These are phyloP conservation scores for Arenaria interpres DNA, from an alignment of 2,113 vertebrate species.

Conservation along the genomic window DNA sequence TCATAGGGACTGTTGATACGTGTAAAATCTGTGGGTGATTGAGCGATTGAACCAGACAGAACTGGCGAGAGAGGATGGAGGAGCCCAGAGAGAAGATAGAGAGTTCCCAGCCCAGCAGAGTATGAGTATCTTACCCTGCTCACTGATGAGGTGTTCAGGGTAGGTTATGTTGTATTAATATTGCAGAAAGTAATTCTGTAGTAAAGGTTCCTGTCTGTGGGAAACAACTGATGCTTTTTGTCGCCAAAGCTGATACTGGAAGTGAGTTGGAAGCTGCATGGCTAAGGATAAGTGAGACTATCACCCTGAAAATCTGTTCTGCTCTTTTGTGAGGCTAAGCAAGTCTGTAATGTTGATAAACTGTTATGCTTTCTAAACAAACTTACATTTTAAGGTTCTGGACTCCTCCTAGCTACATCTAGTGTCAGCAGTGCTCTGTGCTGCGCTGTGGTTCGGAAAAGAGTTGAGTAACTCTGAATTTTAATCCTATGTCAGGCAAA, in stretches of 20 bases:
- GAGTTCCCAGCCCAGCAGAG: neutral
- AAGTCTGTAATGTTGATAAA: neutral
- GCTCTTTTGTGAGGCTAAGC: neutral
- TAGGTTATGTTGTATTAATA: neutral
- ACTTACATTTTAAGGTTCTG: neutral
- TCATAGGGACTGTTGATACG: neutral
- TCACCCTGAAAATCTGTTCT: neutral
- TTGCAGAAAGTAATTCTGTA: neutral
- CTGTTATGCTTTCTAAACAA: neutral
- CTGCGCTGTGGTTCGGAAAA: neutral
- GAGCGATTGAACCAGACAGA: neutral
- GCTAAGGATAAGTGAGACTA: neutral
- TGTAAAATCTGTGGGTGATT: neutral
- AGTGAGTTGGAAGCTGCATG: neutral
- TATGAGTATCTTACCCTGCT: neutral
- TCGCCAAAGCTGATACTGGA: neutral
- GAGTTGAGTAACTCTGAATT: neutral
- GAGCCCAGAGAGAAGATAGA: neutral
- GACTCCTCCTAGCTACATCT: neutral
- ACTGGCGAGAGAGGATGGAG: neutral
- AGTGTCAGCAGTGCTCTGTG: neutral
- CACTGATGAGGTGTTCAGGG: neutral
- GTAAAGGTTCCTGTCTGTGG: neutral
- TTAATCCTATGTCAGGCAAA: neutral
- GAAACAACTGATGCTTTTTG: neutral